Percentiles rank a stretch among this genome's conserved stretches.
Evolutionary conservation across 2,888 invertebrate genomes (phyloP).

Genomic region (Drosophila infuscata): DNA sequence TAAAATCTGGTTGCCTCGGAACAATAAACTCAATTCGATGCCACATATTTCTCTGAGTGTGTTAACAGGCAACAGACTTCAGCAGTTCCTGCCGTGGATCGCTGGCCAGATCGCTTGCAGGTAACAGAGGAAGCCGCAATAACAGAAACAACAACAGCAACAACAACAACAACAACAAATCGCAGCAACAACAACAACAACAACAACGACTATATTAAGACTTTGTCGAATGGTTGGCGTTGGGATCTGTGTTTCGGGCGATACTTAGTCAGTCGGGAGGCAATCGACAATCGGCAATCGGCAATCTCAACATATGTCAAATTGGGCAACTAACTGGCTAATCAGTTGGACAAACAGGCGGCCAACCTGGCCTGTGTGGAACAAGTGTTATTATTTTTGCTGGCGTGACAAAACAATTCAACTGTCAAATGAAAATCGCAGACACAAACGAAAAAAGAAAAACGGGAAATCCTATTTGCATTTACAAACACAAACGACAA

Average conservation of each 20-base stretch:
- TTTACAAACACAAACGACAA: constrained; percentile 63
- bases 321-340: constrained; percentile 81
- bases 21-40: neutral
- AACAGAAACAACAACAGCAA: constrained; percentile 17
- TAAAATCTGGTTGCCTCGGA: neutral
- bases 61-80: neutral
- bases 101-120: constrained; percentile 32
- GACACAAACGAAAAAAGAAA: constrained; percentile 20
- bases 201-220: constrained; percentile 40
- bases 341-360: constrained; percentile 69
- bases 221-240: constrained; percentile 5
- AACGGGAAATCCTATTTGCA: constrained; percentile 82
- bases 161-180: constrained; percentile 18
- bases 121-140: constrained; percentile 35
- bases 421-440: constrained; percentile 66
- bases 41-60: constrained; percentile 4
- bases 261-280: constrained; percentile 6
- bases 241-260: constrained; percentile 15
- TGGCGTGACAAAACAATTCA: constrained; percentile 56
- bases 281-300: constrained; percentile 58
- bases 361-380: constrained; percentile 14
- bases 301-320: constrained; percentile 79
- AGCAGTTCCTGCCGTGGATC: constrained; percentile 14
- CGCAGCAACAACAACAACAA: constrained; percentile 18
- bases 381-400: constrained; percentile 83